Base-by-base conservation (phyloP, 2,888 invertebrate genomes). In the Pelosia muscerda region DNA sequence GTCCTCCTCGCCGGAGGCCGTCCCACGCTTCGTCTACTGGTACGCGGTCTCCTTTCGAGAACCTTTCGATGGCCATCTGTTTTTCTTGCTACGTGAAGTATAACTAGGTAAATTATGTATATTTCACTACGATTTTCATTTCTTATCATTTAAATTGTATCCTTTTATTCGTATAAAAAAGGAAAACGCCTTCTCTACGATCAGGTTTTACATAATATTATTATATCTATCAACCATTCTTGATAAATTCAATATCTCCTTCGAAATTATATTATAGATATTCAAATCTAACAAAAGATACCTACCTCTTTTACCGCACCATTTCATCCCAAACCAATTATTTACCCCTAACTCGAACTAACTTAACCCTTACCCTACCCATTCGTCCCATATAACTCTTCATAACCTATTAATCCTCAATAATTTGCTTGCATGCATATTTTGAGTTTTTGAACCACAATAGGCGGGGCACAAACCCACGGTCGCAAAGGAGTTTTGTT, bases 351-450 rank as follows among this genome's bases (percentile, higher is more conserved):
- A 63, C 64, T 56, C 61, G 53, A 55, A 63, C 63, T 60, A 66
- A 63, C 66, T 60, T 70, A 60, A 66, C 69, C 63, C 62, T 55
- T 49, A 59, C 54, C 53, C 66, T 60, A 34, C 31, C 31, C 55
- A 69, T 49, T 60, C 31, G 56, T 60, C 66, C 63, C 23, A 49
- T 49, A 66, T 78, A 73, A 76, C 61, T 72, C 73, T 68, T 72
- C 67, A 78, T 73, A 69, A 76, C 60, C 67, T 68, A 72, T 78
- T 78, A 81, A 81, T 81, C 71, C 67, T 28, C 66, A 75, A 78
- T 81, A 73, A 81, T 81, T 78, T 81, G 68, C 69, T 70, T 54
- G 67, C 61, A 64, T 75, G 69, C 72, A 77, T 78, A 75, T 78
- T 78, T 78, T 66, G 70, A 68, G 57, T 68, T 60, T 68, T 59